Evolutionary conservation across 2,888 invertebrate genomes (phyloP), one percentile per base, ranked within the genome.

Genomic region (Oscheius onirici): DNA sequence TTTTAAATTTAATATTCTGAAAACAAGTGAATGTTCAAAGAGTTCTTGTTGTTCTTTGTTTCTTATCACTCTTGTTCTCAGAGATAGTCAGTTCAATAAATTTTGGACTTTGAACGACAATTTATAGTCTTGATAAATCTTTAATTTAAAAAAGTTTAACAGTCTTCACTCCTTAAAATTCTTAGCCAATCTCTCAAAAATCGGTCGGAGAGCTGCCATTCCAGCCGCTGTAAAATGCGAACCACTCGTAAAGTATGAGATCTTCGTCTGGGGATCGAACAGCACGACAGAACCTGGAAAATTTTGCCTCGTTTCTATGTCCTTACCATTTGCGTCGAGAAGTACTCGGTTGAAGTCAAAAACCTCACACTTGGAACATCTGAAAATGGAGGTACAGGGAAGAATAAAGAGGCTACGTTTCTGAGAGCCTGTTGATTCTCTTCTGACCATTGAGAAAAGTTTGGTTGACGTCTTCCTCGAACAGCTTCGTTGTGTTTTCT

Each of bases 361-460:
- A 10, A 75, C 13, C 26, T 73, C 73, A 54, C 77, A 77, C 46
- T 75, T 77, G 28, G 65, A 22, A 34, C 77, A 77, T 51, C 76
- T 76, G 51, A 55, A 75, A 61, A 17, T 20, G n/a, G 24, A 22
- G 8, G 71, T 60, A 8, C 3, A 43, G 57, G 24, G 22, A 24
- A 57, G 15, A 11, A 10, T n/a, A 52, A 52, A 28, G 6, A 26
- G 22, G 54, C 70, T n/a, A 69, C 63, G 52, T 41, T 54, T 70
- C 67, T 34, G 67, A 66, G 5, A 74, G 43, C 34, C 57, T 63
- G 20, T 70, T 63, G 20, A 68, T 60, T 17, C 76, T n/a, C 15
- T 61, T 17, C 10, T 69, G 46, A 1, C 63, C 76, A 58, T 74
- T 72, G 10, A 66, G 20, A 68, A 69, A 76, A 0, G 63, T 52